phyloP scores from a whole-genome alignment of 2,797 vertebrate species.

The Pyrocephalus nanus region DNA sequence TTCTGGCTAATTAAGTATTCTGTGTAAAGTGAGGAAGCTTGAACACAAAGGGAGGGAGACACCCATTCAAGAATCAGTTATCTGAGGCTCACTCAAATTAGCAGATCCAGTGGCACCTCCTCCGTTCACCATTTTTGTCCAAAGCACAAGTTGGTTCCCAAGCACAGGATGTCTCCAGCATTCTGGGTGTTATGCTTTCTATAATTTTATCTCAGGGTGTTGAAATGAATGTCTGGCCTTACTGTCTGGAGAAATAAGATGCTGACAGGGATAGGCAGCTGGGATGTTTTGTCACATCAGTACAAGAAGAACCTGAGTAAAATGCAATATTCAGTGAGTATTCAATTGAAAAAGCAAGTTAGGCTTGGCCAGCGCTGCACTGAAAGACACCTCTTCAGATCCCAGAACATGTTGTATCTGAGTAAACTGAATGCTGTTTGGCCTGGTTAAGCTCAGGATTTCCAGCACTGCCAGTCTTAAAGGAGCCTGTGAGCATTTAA shows the following conservation, averaged over 20 bases:
- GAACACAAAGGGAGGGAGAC: background rate
- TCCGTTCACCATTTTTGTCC: background rate
- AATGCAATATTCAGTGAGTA: background rate
- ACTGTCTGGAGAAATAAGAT: background rate
- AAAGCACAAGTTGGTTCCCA: background rate
- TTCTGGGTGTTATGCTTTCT: background rate
- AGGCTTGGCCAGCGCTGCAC: background rate
- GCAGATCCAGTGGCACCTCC: background rate
- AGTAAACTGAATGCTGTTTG: background rate
- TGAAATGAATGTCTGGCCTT: background rate
- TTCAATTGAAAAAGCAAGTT: background rate
- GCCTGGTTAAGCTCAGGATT: background rate
- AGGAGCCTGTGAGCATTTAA: background rate
- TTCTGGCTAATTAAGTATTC: conserved; percentile 9
- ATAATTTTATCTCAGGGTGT: background rate
- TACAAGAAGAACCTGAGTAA: background rate
- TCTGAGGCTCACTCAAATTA: background rate
- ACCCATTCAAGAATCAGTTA: background rate
- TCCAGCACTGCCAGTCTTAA: background rate
- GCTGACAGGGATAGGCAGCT: background rate
- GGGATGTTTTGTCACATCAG: background rate
- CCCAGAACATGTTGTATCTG: background rate
- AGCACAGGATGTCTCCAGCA: background rate
- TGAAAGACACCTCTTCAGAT: background rate
- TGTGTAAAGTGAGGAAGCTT: background rate